Percentiles rank a stretch among this genome's conserved stretches.
phyloP scores from a whole-genome alignment of 2,797 vertebrate genomes.

The Thripadectes ignobilis region DNA sequence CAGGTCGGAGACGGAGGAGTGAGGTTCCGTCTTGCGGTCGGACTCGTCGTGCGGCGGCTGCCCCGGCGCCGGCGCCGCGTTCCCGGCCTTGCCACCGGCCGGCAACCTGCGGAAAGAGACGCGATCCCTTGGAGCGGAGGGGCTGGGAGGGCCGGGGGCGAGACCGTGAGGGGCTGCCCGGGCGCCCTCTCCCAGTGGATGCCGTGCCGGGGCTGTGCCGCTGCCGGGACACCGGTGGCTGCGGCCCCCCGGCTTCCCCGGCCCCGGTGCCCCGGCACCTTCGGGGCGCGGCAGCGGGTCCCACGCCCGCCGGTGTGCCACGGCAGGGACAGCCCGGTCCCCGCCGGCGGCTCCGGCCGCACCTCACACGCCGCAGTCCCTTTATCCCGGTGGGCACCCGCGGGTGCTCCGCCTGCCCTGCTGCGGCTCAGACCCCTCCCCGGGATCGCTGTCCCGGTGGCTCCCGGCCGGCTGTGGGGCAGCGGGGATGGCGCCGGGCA shows the following conservation, averaged over 20 bases:
- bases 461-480: background rate
- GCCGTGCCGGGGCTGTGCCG: background rate
- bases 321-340: background rate
- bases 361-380: background rate
- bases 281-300: background rate
- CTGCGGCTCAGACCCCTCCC: background rate
- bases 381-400: background rate
- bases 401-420: background rate
- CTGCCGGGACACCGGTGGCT: accelerated
- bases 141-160: background rate
- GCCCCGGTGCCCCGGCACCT: background rate
- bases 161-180: background rate
- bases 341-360: background rate
- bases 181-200: background rate
- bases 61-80: slow-evolving; percentile 85
- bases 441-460: background rate
- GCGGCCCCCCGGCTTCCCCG: background rate
- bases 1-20: slow-evolving; percentile 91
- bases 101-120: slow-evolving; percentile 78
- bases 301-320: background rate
- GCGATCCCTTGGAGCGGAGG: background rate
- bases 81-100: slow-evolving; percentile 86
- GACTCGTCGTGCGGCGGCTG: slow-evolving; percentile 87
- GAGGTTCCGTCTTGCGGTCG: slow-evolving; percentile 84
- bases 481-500: background rate